Evolutionary conservation across 2,888 invertebrate species (phyloP), one percentile per base, ranked within the genome.

Genomic region (Invenusta paracnida): DNA sequence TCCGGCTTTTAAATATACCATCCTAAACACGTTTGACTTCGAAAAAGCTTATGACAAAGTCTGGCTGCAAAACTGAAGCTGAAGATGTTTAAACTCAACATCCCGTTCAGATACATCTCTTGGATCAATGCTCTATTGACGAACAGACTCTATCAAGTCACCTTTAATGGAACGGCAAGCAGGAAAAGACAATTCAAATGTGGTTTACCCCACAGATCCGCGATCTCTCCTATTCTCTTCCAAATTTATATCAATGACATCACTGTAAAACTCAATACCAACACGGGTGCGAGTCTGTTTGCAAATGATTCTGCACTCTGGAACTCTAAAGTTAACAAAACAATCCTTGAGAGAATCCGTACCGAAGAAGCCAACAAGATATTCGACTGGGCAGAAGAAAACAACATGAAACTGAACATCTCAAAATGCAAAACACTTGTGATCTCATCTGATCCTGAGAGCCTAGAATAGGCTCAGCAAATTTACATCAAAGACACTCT

Each of bases 41-140:
- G 73, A 73, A 73, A 73, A 73, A 73, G 73, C 73, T 73, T 73
- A 73, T 73, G 73, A 73, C 25, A 73, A 73, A 23, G 73, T 73
- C 2, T 73, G 73, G 73, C 73, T 13, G 2, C 5, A 13, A 2
- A 73, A 73, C 2, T 73, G 2, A 73, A 73, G 23, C 2, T n/a
- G 5, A 73, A 73, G 27, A 73, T 73, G 73, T n/a, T 73, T 23
- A 73, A 73, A 5, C 11, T 73, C 5, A 48, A 48, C 48, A 48
- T 48, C 17, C 48, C 48, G 5, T 5, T 17, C 17, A 5, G 48
- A 48, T 48, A 48, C 17, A 11, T 11, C 48, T 11, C 5, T 17
- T 48, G 48, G 48, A 48, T 48, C 48, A 11, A 5, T 17, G 5
- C 48, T 5, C 48, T 48, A 5, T 17, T 48, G 5, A 48, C 48